Evolutionary conservation across 2,113 vertebrate species (phyloP), one percentile per base, ranked within the genome.

Genomic region (Cottus gobio): DNA sequence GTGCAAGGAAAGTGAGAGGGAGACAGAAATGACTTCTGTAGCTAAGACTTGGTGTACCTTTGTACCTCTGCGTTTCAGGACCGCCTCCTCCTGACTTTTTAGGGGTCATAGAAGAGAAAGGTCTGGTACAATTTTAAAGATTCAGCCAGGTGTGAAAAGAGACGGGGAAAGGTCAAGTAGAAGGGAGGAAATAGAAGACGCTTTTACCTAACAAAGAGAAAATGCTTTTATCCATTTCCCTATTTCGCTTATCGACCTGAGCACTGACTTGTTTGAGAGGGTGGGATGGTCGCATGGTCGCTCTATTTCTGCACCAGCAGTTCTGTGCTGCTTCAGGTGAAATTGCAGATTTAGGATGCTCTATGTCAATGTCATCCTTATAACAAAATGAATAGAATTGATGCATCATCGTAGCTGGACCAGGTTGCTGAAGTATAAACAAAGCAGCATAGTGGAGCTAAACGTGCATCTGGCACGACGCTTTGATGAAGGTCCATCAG

Each of bases 131-230:
- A 90, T 87, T 82, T 88, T 75, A 50, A 83, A 63, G 76, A 77
- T 84, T 84, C 86, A 85, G 78, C 70, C 82, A 79, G 84, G 87
- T 91, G 83, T 88, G 88, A 92, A 86, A 44, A 62, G 73, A 87
- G 87, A 84, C 63, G 75, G 68, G 30, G 75, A 85, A 88, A 89
- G 78, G 87, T 88, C 84, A 92, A 84, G 80, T 76, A 80, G 75
- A 79, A 82, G 48, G 57, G 48, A 85, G 37, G 48, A 65, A 80
- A 75, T 37, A 82, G 74, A 89, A 56, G 36, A 73, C 50, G 80
- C 75, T 85, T 88, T 87, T 70, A 85, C 80, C 44, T n/a, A 73
- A 44, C 37, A 90, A 82, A 87, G 31, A 74, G 54, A 82, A 76
- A 67, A 78, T 76, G 15, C 75, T 74, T 89, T 77, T 50, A 81